Percentiles rank a stretch among this genome's conserved stretches.
Conservation (phyloP, 2,797 vertebrate species). For the Melanotaenia boesemani region DNA sequence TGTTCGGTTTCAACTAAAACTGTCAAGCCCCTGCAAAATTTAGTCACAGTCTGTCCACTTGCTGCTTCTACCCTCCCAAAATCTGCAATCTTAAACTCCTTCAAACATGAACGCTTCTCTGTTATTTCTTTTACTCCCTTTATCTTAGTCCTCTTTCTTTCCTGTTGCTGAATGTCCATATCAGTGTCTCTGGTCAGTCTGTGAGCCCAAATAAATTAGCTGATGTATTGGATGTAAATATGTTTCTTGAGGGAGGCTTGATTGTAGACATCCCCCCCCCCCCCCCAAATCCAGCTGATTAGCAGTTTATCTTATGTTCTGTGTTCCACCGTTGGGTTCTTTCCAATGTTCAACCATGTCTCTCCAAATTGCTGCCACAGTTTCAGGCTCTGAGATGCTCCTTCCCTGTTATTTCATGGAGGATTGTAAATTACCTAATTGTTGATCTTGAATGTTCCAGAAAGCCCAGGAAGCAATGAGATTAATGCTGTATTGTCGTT, state of each 20-base stretch:
- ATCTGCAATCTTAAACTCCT: slow-evolving; percentile 38
- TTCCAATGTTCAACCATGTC: slow-evolving; percentile 58
- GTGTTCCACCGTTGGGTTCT: slow-evolving; percentile 58
- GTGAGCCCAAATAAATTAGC: slow-evolving; percentile 66
- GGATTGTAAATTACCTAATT: slow-evolving; percentile 76
- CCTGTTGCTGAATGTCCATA: slow-evolving; percentile 52
- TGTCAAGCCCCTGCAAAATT: slow-evolving; percentile 45
- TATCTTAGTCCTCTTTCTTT: slow-evolving; percentile 20
- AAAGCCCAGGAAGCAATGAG: slow-evolving; percentile 77
- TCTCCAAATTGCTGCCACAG: slow-evolving; percentile 37
- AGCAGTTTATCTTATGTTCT: slow-evolving; percentile 51
- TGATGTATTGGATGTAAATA: slow-evolving; percentile 76
- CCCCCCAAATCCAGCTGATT: slow-evolving; percentile 40
- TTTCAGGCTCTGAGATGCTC: slow-evolving; percentile 57
- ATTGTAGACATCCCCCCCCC: slow-evolving; percentile 42
- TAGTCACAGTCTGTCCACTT: slow-evolving; percentile 49
- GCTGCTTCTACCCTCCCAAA: slow-evolving; percentile 41
- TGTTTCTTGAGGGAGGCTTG: slow-evolving; percentile 58
- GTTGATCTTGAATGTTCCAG: slow-evolving; percentile 79
- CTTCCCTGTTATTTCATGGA: slow-evolving; percentile 61
- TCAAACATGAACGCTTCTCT: slow-evolving; percentile 41
- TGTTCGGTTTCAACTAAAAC: slow-evolving; percentile 59
- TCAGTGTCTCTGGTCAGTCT: slow-evolving; percentile 65
- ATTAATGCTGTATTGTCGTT: slow-evolving; percentile 81
- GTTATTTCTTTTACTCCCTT: slow-evolving; percentile 26